Percentiles rank a stretch among this genome's conserved stretches.
phyloP scores from a whole-genome alignment of 1,140 invertebrate species.

The Bombyx mandarina region DNA sequence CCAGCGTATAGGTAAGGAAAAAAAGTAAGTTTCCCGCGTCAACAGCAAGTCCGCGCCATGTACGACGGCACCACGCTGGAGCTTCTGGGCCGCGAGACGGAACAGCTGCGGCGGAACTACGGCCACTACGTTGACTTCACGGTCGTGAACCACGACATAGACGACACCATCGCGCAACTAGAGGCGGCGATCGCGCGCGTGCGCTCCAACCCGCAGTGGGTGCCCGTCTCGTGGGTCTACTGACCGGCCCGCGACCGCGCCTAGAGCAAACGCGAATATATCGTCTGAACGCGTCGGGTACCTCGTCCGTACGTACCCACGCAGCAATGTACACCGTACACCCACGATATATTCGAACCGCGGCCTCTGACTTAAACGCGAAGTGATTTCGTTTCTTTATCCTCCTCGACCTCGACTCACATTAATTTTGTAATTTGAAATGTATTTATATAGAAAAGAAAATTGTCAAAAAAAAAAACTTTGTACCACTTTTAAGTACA shows the following conservation, averaged over 20 bases:
- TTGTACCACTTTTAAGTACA: no score
- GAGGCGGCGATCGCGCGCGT: constrained; percentile 93
- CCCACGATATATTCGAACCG: no score
- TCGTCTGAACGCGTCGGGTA: no score
- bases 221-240: constrained; percentile 95
- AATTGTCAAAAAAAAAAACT: no score
- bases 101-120: constrained; percentile 94
- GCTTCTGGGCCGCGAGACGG: constrained; percentile 94
- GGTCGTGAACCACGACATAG: constrained; percentile 99
- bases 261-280: constrained; percentile 5
- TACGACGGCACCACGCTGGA: constrained; percentile 94
- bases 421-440: no score
- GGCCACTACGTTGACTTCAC: constrained; percentile 98
- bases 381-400: no score
- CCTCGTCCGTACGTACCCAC: no score
- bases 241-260: constrained; percentile 72
- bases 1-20: no score
- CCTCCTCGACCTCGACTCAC: no score
- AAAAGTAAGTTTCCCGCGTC: background rate
- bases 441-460: no score
- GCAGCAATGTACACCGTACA: no score
- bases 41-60: constrained; percentile 63
- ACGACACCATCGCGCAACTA: constrained; percentile 94
- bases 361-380: no score
- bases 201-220: constrained; percentile 94